phyloP scores from a whole-genome alignment of 2,888 invertebrate genomes.

The Schrankia costaestrigalis region DNA sequence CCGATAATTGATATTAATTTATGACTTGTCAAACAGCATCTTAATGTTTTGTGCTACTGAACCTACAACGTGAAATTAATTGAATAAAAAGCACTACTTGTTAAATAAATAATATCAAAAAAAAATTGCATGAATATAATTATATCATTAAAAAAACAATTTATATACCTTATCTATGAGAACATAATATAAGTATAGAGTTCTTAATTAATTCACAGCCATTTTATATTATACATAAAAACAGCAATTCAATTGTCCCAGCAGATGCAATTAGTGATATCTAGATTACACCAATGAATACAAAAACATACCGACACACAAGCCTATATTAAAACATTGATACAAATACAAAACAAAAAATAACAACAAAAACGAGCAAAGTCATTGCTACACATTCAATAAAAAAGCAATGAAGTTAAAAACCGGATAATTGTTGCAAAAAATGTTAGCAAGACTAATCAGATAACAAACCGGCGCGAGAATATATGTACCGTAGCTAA shows the following conservation, averaged over 20 bases:
- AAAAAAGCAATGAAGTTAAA: conserved; percentile 23
- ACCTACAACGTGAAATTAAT: no score
- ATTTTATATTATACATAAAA: no score
- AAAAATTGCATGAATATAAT: no score
- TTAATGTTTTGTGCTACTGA: no score
- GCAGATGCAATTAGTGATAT: conserved; percentile 6
- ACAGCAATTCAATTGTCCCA: conserved; percentile 6
- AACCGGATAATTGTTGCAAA: conserved; percentile 43
- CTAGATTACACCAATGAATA: conserved; percentile 18
- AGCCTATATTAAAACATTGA: conserved; percentile 3
- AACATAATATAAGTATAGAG: no score
- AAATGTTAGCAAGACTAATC: conserved; percentile 41
- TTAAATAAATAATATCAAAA: no score
- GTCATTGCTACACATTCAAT: conserved; percentile 16
- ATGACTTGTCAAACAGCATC: no score
- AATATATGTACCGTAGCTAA: conserved; percentile 27
- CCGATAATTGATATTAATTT: no score
- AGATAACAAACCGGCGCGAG: conserved; percentile 40
- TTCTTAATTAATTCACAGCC: no score
- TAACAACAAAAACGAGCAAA: conserved; percentile 14
- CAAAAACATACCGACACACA: conserved; percentile 16
- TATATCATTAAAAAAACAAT: no score
- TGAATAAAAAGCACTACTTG: no score
- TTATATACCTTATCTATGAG: no score
- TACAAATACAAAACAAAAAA: conserved; percentile 15